Base-by-base conservation (phyloP, 2,113 vertebrate species). In the Tyrannus savana region DNA sequence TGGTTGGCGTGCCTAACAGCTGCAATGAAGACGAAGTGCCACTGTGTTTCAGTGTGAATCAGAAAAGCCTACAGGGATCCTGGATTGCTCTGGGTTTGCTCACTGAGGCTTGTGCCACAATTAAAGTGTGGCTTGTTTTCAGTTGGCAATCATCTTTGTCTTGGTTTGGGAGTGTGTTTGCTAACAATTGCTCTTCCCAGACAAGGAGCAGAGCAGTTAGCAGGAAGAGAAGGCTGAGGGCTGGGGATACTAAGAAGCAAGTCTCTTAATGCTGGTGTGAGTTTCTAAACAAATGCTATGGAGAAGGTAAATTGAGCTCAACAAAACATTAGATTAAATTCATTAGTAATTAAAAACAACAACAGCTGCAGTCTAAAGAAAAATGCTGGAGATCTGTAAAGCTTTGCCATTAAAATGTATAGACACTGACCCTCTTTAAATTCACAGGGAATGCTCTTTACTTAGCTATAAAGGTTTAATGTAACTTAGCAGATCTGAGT, bases 401-500 rank as follows among this genome's bases (percentile, higher is more conserved):
- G 88, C 87, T 79, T 90, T 87, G 86, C 75, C 84, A 90, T 96
- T 96, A 97, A 96, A 98, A 96, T 83, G 89, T 91, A 68, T 91
- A 94, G 92, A 95, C 62, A 62, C 88, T 93, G 92, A 96, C 96
- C 98, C 96, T 97, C 95, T 98, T 98, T 97, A 98, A 98, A 98
- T 98, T 98, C 98, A 98, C 97, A 93, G 96, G 98, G 97, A 98
- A 97, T 97, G 97, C 98, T 98, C 97, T 98, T 97, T 98, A 98
- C 98, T 98, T 97, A 97, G 97, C 97, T 93, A 90, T 97, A 97
- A 98, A 98, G 98, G 98, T 98, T 98, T 98, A 97, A 98, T 98
- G 98, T 98, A 98, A 98, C 98, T 98, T 98, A 97, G 98, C 98
- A 98, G 98, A 98, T 98, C 91, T 93, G 97, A 98, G 97, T 96